Evolutionary conservation across 2,113 vertebrate species (phyloP), one percentile per base, ranked within the genome.

Genomic region (Crotophaga sulcirostris): DNA sequence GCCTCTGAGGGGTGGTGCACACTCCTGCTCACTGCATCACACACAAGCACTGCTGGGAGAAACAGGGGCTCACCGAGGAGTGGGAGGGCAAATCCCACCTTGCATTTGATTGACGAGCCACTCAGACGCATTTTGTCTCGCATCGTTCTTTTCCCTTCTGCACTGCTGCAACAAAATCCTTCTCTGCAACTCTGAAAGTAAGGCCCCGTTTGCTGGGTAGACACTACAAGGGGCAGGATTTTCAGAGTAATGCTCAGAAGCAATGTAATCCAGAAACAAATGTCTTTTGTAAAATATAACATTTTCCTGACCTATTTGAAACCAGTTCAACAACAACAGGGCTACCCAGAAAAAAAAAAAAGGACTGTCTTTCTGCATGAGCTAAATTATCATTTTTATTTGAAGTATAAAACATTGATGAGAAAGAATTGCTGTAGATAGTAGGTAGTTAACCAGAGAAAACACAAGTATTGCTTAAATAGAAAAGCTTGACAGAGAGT

Each of bases 21-120:
- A 0, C 47, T 82, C 67, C n/a, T 0, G 0, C 44, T 56, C 3
- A 1, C 47, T 21, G 16, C 36, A 7, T 28, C 0, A 0, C 70
- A 45, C 62, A 47, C 29, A 7, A 45, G 52, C 56, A 0, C 42
- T 54, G 44, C 67, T 62, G 82, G 75, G 78, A 76, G 54, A 66
- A 58, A 9, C 25, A 1, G 2, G 31, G 56, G 18, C 45, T 83
- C 3, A 0, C 55, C 2, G 5, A 40, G 72, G 36, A 87, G 84
- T 2, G 2, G 67, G 45, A 56, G 70, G 58, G 56, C 36, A 82
- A 54, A 91, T 34, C 42, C 29, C 4, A 2, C 33, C 47, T 29
- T 66, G 59, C 0, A 1, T 40, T 70, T 24, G 9, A 63, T 47
- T 64, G 6, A 0, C n/a, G 45, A 82, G 16, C 78, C 54, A 62